Conservation (phyloP, 2,888 invertebrate genomes). For the Mesoligia furuncula region DNA sequence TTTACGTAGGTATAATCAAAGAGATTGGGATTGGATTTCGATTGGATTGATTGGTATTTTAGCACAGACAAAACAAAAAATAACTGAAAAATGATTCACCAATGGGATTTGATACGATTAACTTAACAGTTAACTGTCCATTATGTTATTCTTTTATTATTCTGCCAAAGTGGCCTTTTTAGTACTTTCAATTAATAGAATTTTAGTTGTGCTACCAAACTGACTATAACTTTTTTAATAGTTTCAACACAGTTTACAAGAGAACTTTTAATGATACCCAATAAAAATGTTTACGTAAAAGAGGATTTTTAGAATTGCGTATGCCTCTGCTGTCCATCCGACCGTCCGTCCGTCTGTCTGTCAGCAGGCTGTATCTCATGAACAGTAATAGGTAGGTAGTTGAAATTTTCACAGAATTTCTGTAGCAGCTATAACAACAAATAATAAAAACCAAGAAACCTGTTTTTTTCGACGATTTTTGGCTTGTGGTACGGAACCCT, state of each 20-base stretch:
- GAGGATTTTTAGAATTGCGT: not conserved
- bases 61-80: no score
- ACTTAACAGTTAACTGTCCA: no score
- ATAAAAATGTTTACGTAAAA: slow-evolving; percentile 36
- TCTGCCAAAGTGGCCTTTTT: no score
- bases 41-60: no score
- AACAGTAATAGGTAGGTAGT: not conserved
- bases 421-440: not conserved
- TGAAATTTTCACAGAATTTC: not conserved
- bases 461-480: not conserved
- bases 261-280: slow-evolving; percentile 59
- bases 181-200: slow-evolving; percentile 29
- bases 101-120: no score
- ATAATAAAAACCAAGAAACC: not conserved
- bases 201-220: slow-evolving; percentile 20
- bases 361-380: not conserved
- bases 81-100: no score
- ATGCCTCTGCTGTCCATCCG: not conserved
- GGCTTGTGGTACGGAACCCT: no score
- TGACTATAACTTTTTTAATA: slow-evolving; percentile 29
- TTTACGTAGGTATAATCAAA: no score
- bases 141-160: no score
- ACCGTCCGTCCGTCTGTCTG: not conserved
- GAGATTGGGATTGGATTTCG: no score
- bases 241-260: slow-evolving; percentile 48